Evolutionary conservation across 2,888 invertebrate genomes (phyloP), one percentile per base, ranked within the genome.

Genomic region (Agonopterix heracliana): DNA sequence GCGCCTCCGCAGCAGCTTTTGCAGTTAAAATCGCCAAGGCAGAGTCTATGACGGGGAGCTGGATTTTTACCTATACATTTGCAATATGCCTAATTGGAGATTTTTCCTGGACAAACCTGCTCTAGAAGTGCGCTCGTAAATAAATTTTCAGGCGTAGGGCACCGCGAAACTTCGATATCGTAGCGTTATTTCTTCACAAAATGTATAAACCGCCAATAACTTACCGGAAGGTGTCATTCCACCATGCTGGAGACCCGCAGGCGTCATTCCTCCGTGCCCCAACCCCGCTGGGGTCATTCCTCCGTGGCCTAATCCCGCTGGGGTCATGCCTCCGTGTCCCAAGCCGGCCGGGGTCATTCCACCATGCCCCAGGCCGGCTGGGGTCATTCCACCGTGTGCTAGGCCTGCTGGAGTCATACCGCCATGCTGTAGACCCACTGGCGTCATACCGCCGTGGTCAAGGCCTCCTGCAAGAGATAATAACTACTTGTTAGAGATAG

Each of bases 401-500:
- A 82, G 57, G 0, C 58, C 60, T n/a, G 73, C 70, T 0, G 66
- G 54, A 3, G 60, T 59, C 57, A 56, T 63, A 3, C 56, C 57
- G 1, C 58, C 58, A 42, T 59, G 60, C 7, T 50, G 51, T 8
- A 63, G 44, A n/a, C 61, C 61, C 0, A 48, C 62, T 0, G 67
- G 65, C n/a, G 65, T 83, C 68, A 84, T 75, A 10, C 80, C 85
- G 8, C 90, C 81, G 52, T 89, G 89, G 50, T 79, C 68, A 40
- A 86, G 57, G 35, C 76, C 64, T 2, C 76, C 79, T 26, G 7
- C 7, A 26, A 26, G 26, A 26, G 26, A 26, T 14, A 26, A 26
- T 1, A 7, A 26, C 5, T 26, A 26, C 26, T 26, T 26, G 26
- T 26, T 5, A 26, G 7, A 5, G 5, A 26, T 26, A 26, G 26